Percentiles rank a stretch among this genome's conserved stretches.
phyloP scores from a whole-genome alignment of 2,888 invertebrate genomes.

The Glaucopsyche alexis region DNA sequence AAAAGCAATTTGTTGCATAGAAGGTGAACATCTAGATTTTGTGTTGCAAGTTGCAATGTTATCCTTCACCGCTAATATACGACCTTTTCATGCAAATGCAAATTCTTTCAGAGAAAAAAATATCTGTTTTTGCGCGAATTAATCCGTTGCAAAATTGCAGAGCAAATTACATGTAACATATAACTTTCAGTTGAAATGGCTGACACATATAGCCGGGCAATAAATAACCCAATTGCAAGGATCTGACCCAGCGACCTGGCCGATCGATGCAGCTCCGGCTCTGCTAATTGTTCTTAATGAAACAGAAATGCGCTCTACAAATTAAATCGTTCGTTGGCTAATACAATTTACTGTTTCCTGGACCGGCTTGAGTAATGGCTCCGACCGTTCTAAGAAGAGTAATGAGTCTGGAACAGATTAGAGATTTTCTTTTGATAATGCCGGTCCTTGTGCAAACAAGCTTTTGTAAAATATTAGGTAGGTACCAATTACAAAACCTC shows the following conservation, averaged over 20 bases:
- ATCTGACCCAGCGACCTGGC: constrained; percentile 2
- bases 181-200: not conserved
- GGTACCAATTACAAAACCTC: not conserved
- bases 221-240: constrained; percentile 14
- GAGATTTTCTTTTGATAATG: not conserved
- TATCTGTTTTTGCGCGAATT: not conserved
- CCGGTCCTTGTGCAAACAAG: not conserved
- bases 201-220: constrained; percentile 9
- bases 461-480: not conserved
- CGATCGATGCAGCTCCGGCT: constrained; percentile 22
- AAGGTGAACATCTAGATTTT: not conserved
- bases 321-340: constrained; percentile 17
- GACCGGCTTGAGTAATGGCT: not conserved
- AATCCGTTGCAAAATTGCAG: not conserved
- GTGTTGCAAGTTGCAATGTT: not conserved
- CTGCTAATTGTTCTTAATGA: constrained; percentile 10
- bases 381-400: not conserved
- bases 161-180: constrained; percentile 4
- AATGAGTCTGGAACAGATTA: constrained; percentile 1
- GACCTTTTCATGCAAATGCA: not conserved
- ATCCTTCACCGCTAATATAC: not conserved
- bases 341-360: not conserved
- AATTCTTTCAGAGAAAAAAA: not conserved
- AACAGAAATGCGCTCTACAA: constrained; percentile 15
- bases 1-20: not conserved